Percentiles rank a stretch among this genome's conserved stretches.
Evolutionary conservation across 2,113 vertebrate species (phyloP).

Genomic region (Promerops cafer): DNA sequence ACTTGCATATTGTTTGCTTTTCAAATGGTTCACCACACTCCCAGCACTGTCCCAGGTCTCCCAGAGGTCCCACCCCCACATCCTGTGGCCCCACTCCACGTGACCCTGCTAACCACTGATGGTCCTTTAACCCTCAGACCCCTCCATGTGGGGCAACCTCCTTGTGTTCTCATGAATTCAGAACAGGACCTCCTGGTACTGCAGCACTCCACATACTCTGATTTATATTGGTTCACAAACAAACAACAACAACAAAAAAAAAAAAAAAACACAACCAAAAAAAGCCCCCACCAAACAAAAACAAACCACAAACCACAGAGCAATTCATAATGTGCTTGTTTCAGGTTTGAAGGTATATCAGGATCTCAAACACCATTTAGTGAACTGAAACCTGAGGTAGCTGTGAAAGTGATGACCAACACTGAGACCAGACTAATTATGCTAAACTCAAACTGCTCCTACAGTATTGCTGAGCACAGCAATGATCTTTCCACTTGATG

Average conservation of each 20-base stretch:
- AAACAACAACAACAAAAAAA: not conserved
- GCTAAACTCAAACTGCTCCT: not conserved
- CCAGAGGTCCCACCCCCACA: not conserved
- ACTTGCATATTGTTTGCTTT: not conserved
- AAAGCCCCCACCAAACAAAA: not conserved
- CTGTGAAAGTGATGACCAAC: not conserved
- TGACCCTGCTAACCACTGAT: not conserved
- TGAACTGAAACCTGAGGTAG: not conserved
- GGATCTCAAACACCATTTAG: not conserved
- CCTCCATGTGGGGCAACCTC: not conserved
- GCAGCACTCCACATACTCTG: not conserved
- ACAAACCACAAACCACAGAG: not conserved
- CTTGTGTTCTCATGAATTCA: not conserved
- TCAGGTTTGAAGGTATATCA: not conserved
- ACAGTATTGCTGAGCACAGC: not conserved
- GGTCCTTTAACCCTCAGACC: not conserved
- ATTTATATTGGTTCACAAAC: not conserved
- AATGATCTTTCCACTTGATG: not conserved
- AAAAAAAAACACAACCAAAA: not conserved
- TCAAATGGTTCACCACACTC: not conserved
- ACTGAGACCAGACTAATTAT: not conserved
- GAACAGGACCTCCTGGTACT: not conserved
- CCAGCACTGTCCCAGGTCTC: rapidly evolving
- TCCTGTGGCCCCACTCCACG: not conserved
- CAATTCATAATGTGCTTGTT: not conserved